phyloP scores from a whole-genome alignment of 2,797 vertebrate species.

The Scleropages formosus region DNA sequence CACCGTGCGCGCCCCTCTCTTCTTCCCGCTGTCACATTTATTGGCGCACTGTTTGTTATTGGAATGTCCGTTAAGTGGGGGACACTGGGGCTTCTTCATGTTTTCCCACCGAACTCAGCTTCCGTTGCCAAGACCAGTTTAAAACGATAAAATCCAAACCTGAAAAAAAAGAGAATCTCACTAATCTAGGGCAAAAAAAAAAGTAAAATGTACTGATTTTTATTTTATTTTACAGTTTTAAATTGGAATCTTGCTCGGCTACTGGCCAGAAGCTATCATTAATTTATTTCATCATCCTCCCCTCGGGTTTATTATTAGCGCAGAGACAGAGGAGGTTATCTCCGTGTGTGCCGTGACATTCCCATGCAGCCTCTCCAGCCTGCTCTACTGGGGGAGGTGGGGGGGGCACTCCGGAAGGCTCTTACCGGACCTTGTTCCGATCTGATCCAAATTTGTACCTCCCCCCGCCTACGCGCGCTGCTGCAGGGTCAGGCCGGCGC shows the following conservation, averaged over 20 bases:
- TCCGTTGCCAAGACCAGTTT: constrained; percentile 13
- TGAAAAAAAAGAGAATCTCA: constrained; percentile 8
- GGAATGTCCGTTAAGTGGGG: constrained; percentile 13
- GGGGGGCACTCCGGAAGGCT: neutral
- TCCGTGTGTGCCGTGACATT: neutral
- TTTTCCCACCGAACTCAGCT: neutral
- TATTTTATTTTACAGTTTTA: constrained; percentile 25
- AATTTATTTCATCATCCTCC: constrained; percentile 20
- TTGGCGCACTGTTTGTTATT: neutral
- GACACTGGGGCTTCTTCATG: neutral
- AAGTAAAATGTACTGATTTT: constrained; percentile 20
- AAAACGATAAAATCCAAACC: constrained; percentile 10
- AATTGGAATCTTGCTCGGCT: constrained; percentile 23
- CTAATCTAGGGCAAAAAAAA: constrained; percentile 19
- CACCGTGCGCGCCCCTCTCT: neutral
- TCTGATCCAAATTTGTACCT: neutral
- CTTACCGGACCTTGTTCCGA: neutral
- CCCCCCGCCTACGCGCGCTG: no score
- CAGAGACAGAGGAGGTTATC: constrained; percentile 17
- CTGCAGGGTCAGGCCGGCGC: neutral
- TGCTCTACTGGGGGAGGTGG: neutral
- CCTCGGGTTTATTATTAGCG: constrained; percentile 25
- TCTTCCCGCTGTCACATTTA: constrained; percentile 9
- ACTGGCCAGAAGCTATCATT: constrained; percentile 20
- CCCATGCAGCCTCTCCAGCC: neutral